Conservation (phyloP, 2,888 invertebrate species). For the Harpalus rufipes region DNA sequence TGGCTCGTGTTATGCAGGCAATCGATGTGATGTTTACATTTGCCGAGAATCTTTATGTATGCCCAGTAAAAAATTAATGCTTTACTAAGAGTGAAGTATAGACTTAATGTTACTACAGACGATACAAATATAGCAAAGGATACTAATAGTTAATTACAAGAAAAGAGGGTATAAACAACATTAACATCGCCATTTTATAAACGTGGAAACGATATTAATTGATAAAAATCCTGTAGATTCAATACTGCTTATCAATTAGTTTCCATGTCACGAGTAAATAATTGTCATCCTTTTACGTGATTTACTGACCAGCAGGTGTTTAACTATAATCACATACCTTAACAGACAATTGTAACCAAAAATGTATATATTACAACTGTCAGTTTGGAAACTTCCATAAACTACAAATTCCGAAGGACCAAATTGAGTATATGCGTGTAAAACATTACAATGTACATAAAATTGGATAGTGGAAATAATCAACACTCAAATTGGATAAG, state of each 20-base stretch:
- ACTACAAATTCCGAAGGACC: not conserved
- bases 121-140: slow-evolving; percentile 6
- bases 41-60: slow-evolving; percentile 29
- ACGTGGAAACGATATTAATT: slow-evolving; percentile 2
- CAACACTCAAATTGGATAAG: too few relatives aligned
- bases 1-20: slow-evolving; percentile 29
- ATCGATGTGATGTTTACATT: slow-evolving; percentile 24
- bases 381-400: not conserved
- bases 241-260: not conserved
- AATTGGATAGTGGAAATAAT: not conserved
- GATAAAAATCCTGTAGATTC: not conserved
- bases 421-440: not conserved
- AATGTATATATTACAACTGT: not conserved
- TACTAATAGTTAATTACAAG: slow-evolving; percentile 12
- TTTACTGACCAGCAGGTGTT: not conserved
- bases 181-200: not conserved
- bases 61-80: slow-evolving; percentile 12
- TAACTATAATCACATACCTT: not conserved
- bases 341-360: not conserved
- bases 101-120: slow-evolving; percentile 1
- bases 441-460: not conserved
- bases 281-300: slow-evolving; percentile 2
- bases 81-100: slow-evolving; percentile 7
- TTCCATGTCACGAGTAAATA: not conserved
- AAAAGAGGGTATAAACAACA: slow-evolving; percentile 6